phyloP scores from a whole-genome alignment of 2,797 vertebrate species.

The Coccyzus lansbergi region DNA sequence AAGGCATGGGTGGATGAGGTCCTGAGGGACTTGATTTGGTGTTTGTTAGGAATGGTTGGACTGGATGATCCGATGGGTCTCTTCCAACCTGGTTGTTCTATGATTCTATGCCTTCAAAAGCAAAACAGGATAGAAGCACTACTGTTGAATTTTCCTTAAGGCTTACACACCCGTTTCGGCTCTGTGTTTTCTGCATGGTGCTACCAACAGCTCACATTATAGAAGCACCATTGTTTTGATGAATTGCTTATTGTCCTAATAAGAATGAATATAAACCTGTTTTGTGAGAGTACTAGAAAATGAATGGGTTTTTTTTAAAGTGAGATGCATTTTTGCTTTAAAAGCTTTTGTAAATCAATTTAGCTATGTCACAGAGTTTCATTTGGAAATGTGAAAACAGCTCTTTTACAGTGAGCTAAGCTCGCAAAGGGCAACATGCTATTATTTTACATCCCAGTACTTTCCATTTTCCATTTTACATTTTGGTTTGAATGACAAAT shows the following conservation, averaged over 20 bases:
- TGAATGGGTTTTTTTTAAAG: neutral
- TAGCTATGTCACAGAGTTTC: neutral
- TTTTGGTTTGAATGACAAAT: neutral
- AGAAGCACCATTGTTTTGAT: slow-evolving; percentile 2
- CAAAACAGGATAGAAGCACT: neutral
- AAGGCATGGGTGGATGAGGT: too few relatives aligned
- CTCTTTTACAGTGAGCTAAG: neutral
- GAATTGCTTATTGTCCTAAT: slow-evolving; percentile 20
- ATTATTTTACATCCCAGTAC: slow-evolving; percentile 36
- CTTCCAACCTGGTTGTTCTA: too few relatives aligned
- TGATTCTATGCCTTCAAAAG: neutral
- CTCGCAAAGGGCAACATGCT: neutral
- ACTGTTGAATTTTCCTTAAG: slow-evolving; percentile 12
- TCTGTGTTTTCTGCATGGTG: neutral
- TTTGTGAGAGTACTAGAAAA: slow-evolving; percentile 18
- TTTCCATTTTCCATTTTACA: slow-evolving; percentile 13
- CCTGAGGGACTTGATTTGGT: too few relatives aligned
- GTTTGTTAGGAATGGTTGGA: too few relatives aligned
- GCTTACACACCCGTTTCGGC: neutral
- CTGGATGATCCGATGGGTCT: too few relatives aligned
- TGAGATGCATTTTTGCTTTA: slow-evolving; percentile 3
- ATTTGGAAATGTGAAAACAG: neutral
- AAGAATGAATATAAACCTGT: neutral
- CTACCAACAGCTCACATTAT: neutral
- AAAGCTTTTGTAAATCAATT: slow-evolving; percentile 55